Base-by-base conservation (phyloP, 2,888 invertebrate genomes). In the Asteroscopus sphinx region DNA sequence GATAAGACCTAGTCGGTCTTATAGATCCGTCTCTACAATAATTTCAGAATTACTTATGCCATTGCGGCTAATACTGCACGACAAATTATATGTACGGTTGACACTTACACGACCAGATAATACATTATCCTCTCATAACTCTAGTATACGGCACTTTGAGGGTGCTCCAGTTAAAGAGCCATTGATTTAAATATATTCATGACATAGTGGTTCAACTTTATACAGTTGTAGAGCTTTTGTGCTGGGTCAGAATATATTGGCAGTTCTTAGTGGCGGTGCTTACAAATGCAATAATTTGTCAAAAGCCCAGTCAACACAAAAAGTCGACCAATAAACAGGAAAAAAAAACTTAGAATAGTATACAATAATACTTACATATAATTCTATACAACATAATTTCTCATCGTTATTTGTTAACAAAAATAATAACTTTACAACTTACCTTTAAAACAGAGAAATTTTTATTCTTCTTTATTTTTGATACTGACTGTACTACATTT, bases 131-230 rank as follows among this genome's bases (percentile, higher is more conserved):
- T 55, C 42, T 59, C 41, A 56, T 63, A 71, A 62, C 53, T 67
- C 72, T 51, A 63, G 33, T 56, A 36, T 28, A 8, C 42, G 51
- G 49, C 62, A 58, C 53, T 59, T 41, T 44, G 56, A 63, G 59
- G 66, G 68, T 69, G 66, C 71, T 74, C 75, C 26, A 65, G 36
- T 55, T 62, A 51, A 42, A 66, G 54, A 56, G 51, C 69, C 55
- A 65, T 58, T 41, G 48, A 58, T 56, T 66, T 57, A 39, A 52
- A 56, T 73, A 26, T 61, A 26, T 46, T 37, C 56, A 35, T 32
- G 53, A 72, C 52, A 51, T 45, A 49, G 57, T 66, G 53, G 44
- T 59, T 13, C 15, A 7, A 36, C 9, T 45, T 13, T 49, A 26
- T 45, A 48, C 56, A 52, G 16, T 45, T 41, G 45, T 44, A 49